Conservation (phyloP, 2,888 invertebrate genomes). For the Biston stratarius region DNA sequence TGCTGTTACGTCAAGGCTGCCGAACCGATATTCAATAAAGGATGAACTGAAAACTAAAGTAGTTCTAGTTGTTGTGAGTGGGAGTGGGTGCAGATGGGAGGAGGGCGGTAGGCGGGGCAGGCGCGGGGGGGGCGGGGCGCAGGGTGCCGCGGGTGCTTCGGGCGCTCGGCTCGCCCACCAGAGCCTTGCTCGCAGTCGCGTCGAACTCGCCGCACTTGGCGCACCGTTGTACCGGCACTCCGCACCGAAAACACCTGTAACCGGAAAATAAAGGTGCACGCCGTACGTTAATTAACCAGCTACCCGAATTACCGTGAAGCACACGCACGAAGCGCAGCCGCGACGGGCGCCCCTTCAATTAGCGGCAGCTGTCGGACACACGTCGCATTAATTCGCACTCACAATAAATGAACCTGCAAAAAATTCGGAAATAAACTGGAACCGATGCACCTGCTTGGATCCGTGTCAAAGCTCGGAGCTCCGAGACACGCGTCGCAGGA, state of each 20-base stretch:
- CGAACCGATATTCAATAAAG: conserved; percentile 23
- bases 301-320: conserved; percentile 82
- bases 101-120: conserved; percentile 72
- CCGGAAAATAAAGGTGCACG: conserved; percentile 66
- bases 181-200: conserved; percentile 73
- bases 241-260: conserved; percentile 55
- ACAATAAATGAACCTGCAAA: conserved; percentile 75
- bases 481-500: conserved; percentile 41
- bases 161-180: conserved; percentile 71
- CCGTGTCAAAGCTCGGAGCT: conserved; percentile 50
- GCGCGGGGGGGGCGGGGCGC: conserved; percentile 77
- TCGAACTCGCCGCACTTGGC: conserved; percentile 67
- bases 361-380: conserved; percentile 81
- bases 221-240: conserved; percentile 58
- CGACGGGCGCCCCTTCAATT: conserved; percentile 77
- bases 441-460: conserved; percentile 81
- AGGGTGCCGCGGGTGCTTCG: conserved; percentile 74
- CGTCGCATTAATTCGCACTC: conserved; percentile 80
- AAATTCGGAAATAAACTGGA: conserved; percentile 80
- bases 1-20: not conserved
- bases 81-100: conserved; percentile 70
- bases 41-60: conserved; percentile 27
- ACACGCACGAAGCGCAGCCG: conserved; percentile 60
- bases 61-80: conserved; percentile 36
- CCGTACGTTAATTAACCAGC: conserved; percentile 62